Evolutionary conservation across 2,888 invertebrate species (phyloP).

Genomic region (Salticus scenicus): DNA sequence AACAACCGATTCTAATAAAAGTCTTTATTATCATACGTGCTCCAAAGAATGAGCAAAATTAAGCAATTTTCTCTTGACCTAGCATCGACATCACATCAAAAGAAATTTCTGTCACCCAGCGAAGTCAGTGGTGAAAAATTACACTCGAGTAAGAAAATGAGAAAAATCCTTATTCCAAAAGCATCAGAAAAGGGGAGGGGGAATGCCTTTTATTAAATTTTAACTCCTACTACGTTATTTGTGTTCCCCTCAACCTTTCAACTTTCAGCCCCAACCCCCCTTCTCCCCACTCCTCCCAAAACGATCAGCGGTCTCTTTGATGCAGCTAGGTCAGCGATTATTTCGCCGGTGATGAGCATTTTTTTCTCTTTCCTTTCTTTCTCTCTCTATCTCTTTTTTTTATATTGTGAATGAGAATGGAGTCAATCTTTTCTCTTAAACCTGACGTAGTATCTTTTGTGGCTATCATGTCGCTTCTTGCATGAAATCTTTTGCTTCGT

Average conservation of each 20-base stretch:
- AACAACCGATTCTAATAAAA: no score
- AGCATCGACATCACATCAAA: slow-evolving; percentile 59
- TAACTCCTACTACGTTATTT: slow-evolving; percentile 63
- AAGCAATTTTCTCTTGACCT: slow-evolving; percentile 2
- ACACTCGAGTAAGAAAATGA: slow-evolving; percentile 43
- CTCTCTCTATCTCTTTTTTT: background rate
- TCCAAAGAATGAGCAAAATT: no score
- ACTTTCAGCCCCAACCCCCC: slow-evolving; percentile 50
- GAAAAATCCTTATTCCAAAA: slow-evolving; percentile 56
- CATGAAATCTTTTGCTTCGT: slow-evolving; percentile 58
- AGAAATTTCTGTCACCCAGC: slow-evolving; percentile 20
- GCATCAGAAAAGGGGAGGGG: slow-evolving; percentile 1
- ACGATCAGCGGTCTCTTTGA: slow-evolving; percentile 64
- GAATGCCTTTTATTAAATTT: slow-evolving; percentile 63
- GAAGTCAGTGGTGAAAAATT: slow-evolving; percentile 46
- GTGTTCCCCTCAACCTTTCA: slow-evolving; percentile 57
- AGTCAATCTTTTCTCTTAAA: slow-evolving; percentile 40
- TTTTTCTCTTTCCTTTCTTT: slow-evolving; percentile 13
- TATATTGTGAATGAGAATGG: slow-evolving; percentile 58
- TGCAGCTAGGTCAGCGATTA: slow-evolving; percentile 65
- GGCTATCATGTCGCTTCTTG: slow-evolving; percentile 34
- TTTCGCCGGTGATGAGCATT: slow-evolving; percentile 56
- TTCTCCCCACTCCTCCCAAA: slow-evolving; percentile 31
- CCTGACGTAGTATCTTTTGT: slow-evolving; percentile 53
- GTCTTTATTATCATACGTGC: no score